These are phyloP conservation scores for Echinops telfairi DNA, from an alignment of 2,113 vertebrate species.

Conservation along the genomic window DNA sequence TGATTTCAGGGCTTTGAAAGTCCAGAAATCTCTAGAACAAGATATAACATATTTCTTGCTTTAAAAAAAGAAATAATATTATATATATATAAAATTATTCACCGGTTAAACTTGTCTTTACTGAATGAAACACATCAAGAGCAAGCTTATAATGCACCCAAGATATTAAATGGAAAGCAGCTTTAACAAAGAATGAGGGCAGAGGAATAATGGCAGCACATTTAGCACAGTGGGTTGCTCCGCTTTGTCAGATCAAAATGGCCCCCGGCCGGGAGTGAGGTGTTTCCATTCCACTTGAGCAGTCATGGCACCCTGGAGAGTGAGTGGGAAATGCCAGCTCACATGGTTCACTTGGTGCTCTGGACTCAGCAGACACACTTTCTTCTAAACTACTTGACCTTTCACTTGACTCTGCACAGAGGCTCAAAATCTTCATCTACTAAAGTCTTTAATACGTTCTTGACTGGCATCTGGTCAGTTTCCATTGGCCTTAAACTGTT, in stretches of 20 bases:
- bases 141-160: constrained; percentile 62
- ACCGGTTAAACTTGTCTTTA: constrained; percentile 54
- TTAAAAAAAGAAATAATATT: constrained; percentile 26
- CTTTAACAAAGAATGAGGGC: constrained; percentile 64
- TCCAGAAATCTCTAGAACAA: constrained; percentile 23
- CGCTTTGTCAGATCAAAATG: constrained; percentile 68
- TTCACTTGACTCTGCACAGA: no score
- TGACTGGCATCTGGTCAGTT: no score
- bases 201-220: constrained; percentile 63
- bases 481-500: no score
- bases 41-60: constrained; percentile 25
- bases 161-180: constrained; percentile 74
- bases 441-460: no score
- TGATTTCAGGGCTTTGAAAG: constrained; percentile 13
- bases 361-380: no score
- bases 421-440: no score
- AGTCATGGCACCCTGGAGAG: constrained; percentile 62
- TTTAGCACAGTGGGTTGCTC: constrained; percentile 68
- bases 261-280: constrained; percentile 60
- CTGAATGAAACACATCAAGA: constrained; percentile 30
- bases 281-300: constrained; percentile 68
- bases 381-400: no score
- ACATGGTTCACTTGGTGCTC: constrained; percentile 52
- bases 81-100: constrained; percentile 42
- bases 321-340: constrained; percentile 60